Evolutionary conservation across 2,113 vertebrate genomes (phyloP), one percentile per base, ranked within the genome.

Genomic region (Platysternon megacephalum): DNA sequence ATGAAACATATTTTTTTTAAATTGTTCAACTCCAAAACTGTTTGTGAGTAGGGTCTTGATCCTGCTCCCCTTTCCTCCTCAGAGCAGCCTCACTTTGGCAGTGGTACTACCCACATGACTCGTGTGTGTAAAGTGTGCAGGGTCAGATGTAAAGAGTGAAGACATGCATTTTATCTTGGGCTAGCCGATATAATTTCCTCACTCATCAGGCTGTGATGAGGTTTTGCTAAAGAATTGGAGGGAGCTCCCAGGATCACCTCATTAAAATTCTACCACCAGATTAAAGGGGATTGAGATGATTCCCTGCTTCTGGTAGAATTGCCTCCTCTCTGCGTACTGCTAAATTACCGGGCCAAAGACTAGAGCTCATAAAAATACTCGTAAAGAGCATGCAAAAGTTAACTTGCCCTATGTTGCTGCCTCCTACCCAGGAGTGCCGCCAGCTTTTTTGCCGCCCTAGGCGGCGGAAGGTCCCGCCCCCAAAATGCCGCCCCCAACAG

Each of bases 211-310:
- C 26, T 79, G 44, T 74, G 28, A 16, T 0, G 0, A 39, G 1
- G 39, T 13, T 29, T 78, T 46, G 44, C 42, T 76, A 76, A 44
- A 76, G 17, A 51, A 22, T 81, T 80, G 22, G 8, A 92, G 14
- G 14, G 89, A 74, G 17, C 6, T 3, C 65, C 39, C 24, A 28
- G 35, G 28, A 91, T 35, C 4, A 11, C 3, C 0, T 0, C 3
- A 3, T 55, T 42, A 42, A 46, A 5, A 29, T 51, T 79, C 84
- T n/a, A 42, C 10, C 32, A 49, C 29, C 52, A 65, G 39, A 5
- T 82, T 35, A 55, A 90, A 87, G 44, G 48, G n/a, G 48, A 21
- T 49, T 80, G 14, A 49, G 14, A 3, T 1, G 26, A 11, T 4
- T 88, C 2, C 6, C 76, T 79, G 68, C 42, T 84, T 82, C 48